Evolutionary conservation across 2,888 invertebrate genomes (phyloP), one percentile per base, ranked within the genome.

Genomic region (Falcaria lacertinaria): DNA sequence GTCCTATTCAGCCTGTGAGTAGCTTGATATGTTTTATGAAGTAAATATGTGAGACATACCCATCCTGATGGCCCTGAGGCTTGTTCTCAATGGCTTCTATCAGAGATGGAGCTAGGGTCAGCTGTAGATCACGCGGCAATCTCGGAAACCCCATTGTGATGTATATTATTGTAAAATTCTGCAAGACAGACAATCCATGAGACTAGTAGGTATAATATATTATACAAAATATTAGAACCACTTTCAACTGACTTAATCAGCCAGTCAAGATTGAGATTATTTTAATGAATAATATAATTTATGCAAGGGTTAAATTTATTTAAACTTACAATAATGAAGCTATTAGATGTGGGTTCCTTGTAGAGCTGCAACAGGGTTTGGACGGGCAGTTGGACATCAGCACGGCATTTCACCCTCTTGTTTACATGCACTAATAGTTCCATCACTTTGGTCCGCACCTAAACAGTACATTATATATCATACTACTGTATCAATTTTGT

Each of bases 111-210:
- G 95, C 91, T 47, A 97, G 78, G 51, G 92, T 92, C 4, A 93
- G 90, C 79, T 97, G 97, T 64, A 94, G 92, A 7, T 93, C 93
- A 38, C 91, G 81, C 8, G 94, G 91, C 59, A 97, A 82, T 41
- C 98, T 90, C 0, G 97, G 96, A 82, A 93, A 98, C 6, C 98
- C 98, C 92, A 97, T 92, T 69, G 96, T 97, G 50, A 98, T 94
- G 74, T 98, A 98, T 62, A 98, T 96, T 44, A 98, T 96, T 8
- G 96, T 93, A 73, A 98, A 98, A 80, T 98, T 98, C 94, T 97
- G 89, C 15, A 91, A 91, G 67, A 60, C 62, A 50, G 22, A 32
- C 13, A 22, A 15, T 15, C 2, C 5, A 11, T 5, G 7, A 39
- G 13, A n/a, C n/a, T n/a, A n/a, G n/a, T n/a, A n/a, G n/a, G n/a